A percentile compares a stretch with the other conserved stretches of the same genome.
phyloP scores from a whole-genome alignment of 2,113 vertebrate genomes.

The Upupa epops region DNA sequence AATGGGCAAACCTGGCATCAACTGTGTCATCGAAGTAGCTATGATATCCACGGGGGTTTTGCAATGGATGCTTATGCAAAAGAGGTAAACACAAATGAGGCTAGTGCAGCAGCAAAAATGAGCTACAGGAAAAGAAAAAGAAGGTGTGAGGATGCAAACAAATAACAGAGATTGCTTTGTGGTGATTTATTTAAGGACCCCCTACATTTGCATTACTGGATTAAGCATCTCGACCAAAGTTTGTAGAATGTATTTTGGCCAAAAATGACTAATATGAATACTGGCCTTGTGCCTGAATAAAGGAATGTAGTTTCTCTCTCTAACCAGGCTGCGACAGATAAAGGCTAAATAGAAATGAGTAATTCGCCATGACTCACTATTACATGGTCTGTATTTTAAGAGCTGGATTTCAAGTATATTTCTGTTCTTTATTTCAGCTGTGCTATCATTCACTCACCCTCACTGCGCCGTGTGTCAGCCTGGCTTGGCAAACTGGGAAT shows the following conservation, averaged over 20 bases:
- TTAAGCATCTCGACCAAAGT: slow-evolving; percentile 62
- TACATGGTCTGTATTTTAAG: slow-evolving; percentile 67
- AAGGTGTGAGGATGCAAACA: slow-evolving; percentile 14
- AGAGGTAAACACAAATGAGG: slow-evolving; percentile 48
- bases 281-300: slow-evolving; percentile 64
- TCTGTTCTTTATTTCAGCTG: slow-evolving; percentile 59
- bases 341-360: slow-evolving; percentile 69
- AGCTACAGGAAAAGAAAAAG: slow-evolving; percentile 6
- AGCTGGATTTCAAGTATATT: slow-evolving; percentile 66
- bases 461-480: slow-evolving; percentile 12
- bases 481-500: slow-evolving; percentile 32
- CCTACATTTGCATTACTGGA: slow-evolving; percentile 53
- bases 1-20: slow-evolving; percentile 65
- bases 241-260: slow-evolving; percentile 63
- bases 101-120: background rate
- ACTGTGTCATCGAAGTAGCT: slow-evolving; percentile 63
- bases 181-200: slow-evolving; percentile 54
- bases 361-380: slow-evolving; percentile 65
- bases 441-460: slow-evolving; percentile 48
- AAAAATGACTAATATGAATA: slow-evolving; percentile 66
- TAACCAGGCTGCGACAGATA: slow-evolving; percentile 71
- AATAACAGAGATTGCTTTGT: slow-evolving; percentile 35
- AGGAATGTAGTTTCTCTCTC: slow-evolving; percentile 65
- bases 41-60: slow-evolving; percentile 58
- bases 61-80: slow-evolving; percentile 60